Conservation (phyloP, 2,113 vertebrate species). For the Excalfactoria chinensis region DNA sequence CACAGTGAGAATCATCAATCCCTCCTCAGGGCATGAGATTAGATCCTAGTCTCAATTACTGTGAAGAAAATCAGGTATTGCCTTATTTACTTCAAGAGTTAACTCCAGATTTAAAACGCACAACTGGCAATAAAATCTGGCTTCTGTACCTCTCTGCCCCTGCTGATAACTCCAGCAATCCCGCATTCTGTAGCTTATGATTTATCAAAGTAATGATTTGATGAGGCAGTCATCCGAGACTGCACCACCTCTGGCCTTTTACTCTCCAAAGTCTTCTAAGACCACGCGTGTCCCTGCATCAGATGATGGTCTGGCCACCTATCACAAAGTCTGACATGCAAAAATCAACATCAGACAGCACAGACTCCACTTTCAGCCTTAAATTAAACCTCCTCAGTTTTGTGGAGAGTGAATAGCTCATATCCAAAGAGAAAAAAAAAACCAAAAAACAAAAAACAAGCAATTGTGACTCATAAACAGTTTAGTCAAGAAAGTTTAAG, state of each 20-base stretch:
- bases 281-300: neutral
- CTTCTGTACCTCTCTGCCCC: neutral
- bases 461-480: neutral
- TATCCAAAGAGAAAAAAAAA: neutral
- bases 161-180: slow-evolving; percentile 1
- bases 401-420: neutral
- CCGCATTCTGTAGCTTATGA: neutral
- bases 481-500: neutral
- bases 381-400: neutral
- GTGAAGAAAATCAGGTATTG: slow-evolving; percentile 44
- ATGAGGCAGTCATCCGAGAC: neutral
- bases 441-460: neutral
- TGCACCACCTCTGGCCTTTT: neutral
- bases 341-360: neutral
- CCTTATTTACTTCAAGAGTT: slow-evolving; percentile 34
- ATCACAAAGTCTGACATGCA: neutral
- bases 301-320: neutral
- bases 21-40: slow-evolving; percentile 19
- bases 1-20: neutral
- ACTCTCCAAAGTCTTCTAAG: neutral
- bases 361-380: neutral
- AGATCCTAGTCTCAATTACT: slow-evolving; percentile 14
- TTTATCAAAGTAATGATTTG: slow-evolving; percentile 24
- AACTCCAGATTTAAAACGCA: slow-evolving; percentile 1
- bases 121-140: neutral